phyloP scores from a whole-genome alignment of 2,888 invertebrate genomes.

The Elysia crispata region DNA sequence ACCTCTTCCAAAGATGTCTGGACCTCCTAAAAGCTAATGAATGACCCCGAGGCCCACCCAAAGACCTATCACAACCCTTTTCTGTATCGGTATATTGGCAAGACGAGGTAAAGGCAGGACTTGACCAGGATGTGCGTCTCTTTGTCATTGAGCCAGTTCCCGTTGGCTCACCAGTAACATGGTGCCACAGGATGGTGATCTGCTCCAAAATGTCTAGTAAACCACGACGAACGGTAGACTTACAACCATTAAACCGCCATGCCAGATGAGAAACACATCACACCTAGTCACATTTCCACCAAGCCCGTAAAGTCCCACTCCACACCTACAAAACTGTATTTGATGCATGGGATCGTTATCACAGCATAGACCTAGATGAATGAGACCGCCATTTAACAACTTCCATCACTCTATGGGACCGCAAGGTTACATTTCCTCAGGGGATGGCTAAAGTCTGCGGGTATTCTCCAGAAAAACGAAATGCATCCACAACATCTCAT shows the following conservation, averaged over 20 bases:
- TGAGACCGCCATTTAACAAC: slow-evolving; percentile 49
- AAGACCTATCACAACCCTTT: too few species aligned
- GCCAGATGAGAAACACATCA: slow-evolving; percentile 56
- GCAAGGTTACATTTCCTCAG: slow-evolving; percentile 46
- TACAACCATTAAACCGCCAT: slow-evolving; percentile 59
- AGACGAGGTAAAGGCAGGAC: neutral
- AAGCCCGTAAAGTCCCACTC: slow-evolving; percentile 47
- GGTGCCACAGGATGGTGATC: slow-evolving; percentile 59
- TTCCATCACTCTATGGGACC: slow-evolving; percentile 55
- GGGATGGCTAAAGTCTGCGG: slow-evolving; percentile 58
- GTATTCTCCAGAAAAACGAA: slow-evolving; percentile 62
- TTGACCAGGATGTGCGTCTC: slow-evolving; percentile 59
- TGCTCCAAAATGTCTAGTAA: slow-evolving; percentile 54
- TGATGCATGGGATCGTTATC: slow-evolving; percentile 42
- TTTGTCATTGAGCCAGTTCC: slow-evolving; percentile 34
- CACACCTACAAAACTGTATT: slow-evolving; percentile 43
- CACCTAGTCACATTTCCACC: slow-evolving; percentile 58
- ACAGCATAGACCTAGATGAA: neutral
- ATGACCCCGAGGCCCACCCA: too few species aligned
- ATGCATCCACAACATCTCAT: slow-evolving; percentile 50
- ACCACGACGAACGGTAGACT: slow-evolving; percentile 58
- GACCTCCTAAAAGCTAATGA: too few species aligned
- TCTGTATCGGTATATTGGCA: too few species aligned
- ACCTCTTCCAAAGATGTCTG: too few species aligned
- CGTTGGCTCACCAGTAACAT: slow-evolving; percentile 53